Evolutionary conservation across 2,888 invertebrate species (phyloP).

Genomic region (Colostygia pectinataria): DNA sequence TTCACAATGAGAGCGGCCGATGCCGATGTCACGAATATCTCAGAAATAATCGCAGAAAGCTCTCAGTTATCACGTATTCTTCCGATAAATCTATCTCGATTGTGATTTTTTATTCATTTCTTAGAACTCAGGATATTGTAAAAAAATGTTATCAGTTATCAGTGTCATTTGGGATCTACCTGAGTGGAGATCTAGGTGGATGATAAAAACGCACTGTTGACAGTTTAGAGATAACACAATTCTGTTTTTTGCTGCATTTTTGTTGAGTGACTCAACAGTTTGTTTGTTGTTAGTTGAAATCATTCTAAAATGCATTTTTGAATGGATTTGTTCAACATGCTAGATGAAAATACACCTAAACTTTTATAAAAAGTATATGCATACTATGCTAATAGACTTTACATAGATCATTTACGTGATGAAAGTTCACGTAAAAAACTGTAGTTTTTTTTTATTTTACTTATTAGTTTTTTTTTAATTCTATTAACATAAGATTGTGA

Average conservation of each 20-base stretch:
- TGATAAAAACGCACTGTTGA: conserved; percentile 30
- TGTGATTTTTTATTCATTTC: conserved; percentile 36
- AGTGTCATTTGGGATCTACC: conserved; percentile 32
- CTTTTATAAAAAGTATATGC: too few relatives aligned
- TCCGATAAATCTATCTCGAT: conserved; percentile 36
- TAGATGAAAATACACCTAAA: too few relatives aligned
- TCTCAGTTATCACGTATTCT: conserved; percentile 28
- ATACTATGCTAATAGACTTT: too few relatives aligned
- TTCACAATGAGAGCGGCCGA: conserved; percentile 5
- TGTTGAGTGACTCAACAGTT: conserved; percentile 11
- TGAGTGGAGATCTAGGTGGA: conserved; percentile 21
- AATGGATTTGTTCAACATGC: too few relatives aligned
- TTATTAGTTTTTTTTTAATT: too few relatives aligned
- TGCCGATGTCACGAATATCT: conserved; percentile 12
- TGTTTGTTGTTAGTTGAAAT: background rate
- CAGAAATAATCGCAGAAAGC: conserved; percentile 18
- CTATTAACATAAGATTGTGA: too few relatives aligned
- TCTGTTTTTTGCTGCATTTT: background rate
- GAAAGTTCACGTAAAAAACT: too few relatives aligned
- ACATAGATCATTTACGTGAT: too few relatives aligned
- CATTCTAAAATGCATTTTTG: too few relatives aligned
- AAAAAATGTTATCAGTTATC: conserved; percentile 39
- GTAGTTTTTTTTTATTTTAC: too few relatives aligned
- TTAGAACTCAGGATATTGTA: conserved; percentile 38
- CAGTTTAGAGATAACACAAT: conserved; percentile 19